Evolutionary conservation across 2,797 vertebrate species (phyloP).

Genomic region (Acipenser oxyrinchus): DNA sequence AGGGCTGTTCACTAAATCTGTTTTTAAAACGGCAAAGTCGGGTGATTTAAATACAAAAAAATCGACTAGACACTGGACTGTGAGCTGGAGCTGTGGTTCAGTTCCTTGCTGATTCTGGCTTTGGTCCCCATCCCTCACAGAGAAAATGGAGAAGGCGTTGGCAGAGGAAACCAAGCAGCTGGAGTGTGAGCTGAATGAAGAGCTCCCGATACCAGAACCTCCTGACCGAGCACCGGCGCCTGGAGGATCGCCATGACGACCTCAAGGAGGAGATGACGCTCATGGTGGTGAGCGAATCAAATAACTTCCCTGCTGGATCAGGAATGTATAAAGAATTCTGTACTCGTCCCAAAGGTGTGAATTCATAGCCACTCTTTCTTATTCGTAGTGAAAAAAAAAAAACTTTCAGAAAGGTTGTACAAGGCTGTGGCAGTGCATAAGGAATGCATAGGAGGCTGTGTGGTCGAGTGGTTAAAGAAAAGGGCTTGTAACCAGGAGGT

Average conservation of each 20-base stretch:
- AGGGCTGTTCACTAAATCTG: background rate
- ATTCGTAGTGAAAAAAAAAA: background rate
- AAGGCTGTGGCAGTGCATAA: too few relatives aligned
- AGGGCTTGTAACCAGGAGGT: too few relatives aligned
- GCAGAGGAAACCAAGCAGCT: constrained; percentile 85
- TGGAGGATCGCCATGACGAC: constrained; percentile 94
- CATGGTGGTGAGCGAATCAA: constrained; percentile 60
- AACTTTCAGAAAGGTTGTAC: too few relatives aligned
- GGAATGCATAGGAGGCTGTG: too few relatives aligned
- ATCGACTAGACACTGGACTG: too few relatives aligned
- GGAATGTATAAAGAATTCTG: too few relatives aligned
- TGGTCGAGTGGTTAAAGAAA: too few relatives aligned
- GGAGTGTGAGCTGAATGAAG: constrained; percentile 88
- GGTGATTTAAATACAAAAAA: too few relatives aligned
- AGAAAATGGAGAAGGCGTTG: constrained; percentile 80
- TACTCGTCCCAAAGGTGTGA: background rate
- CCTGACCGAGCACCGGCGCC: constrained; percentile 83
- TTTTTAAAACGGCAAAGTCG: background rate
- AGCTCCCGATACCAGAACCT: constrained; percentile 93
- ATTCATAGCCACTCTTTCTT: background rate
- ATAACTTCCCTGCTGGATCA: background rate
- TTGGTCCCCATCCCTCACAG: constrained; percentile 42
- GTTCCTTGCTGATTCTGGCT: background rate
- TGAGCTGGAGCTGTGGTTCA: background rate
- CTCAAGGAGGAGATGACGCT: constrained; percentile 80